Base-by-base conservation (phyloP, 64 coral and sea anemone species). In the Montipora sp. region DNA sequence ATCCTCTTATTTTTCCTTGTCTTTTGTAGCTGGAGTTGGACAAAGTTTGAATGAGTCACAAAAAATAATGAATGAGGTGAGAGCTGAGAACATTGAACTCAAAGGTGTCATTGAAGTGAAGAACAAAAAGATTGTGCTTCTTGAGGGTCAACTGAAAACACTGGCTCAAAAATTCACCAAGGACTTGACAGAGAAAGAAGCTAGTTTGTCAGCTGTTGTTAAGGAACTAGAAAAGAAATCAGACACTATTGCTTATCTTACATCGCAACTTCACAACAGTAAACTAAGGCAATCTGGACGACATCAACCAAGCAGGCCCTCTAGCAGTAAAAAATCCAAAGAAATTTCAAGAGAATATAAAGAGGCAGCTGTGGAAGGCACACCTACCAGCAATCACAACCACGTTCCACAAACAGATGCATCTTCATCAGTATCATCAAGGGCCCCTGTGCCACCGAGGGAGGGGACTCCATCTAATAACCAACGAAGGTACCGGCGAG, bases 221-320 rank as follows among this genome's bases (percentile, higher is more conserved):
- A 83, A 19, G 51, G 98, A 99, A 90, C 92, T 99, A 59, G 93
- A 96, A 87, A 77, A 92, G 59, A 99, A 99, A 59, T 96, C 98
- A 67, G 98, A 95, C 86, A 94, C 95, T 36, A 50, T 96, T 74
- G 98, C 98, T 16, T 99, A 96, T 86, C 94, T 99, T 75, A 96
- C 98, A 77, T 96, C 79, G 6, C 98, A 99, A 43, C 84, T 99
- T 22, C 98, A 99, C 79, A 85, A 87, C 59, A 88, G 83, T 51
- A 98, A 98, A 77, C 47, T 98, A 89, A 88, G 82, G 76, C 82
- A 98, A 23, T 79, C 80, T 84, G 87, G 87, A 59, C 80, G 77
- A 24, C 85, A 89, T 81, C 88, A 93, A 45, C 71, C 84, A 60
- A 77, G 7, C 47, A 77, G 77, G 50, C 77, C 47, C 51, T 87